Conservation (phyloP, 2,113 vertebrate species). For the Toxotes chatareus region DNA sequence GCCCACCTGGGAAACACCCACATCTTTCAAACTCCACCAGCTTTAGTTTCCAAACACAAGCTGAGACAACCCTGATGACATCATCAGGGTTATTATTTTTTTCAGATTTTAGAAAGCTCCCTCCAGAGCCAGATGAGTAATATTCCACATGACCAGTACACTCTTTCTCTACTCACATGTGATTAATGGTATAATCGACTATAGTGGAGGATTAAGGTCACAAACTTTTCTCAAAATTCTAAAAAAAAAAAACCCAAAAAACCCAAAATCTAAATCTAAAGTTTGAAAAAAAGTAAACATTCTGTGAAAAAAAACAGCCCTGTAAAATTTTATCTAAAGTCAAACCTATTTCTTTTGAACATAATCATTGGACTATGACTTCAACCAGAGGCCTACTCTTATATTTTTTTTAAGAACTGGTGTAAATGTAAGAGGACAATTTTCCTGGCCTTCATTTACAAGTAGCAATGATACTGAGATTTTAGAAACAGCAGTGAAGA, state of each 20-base stretch:
- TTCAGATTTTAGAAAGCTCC: too few relatives aligned
- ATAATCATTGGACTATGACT: neutral
- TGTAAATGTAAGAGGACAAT: neutral
- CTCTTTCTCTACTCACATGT: neutral
- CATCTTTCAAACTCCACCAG: neutral
- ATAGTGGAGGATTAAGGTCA: neutral
- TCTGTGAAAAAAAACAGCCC: neutral
- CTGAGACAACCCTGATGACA: neutral
- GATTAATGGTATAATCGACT: neutral
- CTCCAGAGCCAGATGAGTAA: neutral
- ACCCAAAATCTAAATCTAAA: too few relatives aligned
- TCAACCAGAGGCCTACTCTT: neutral
- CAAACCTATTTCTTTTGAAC: neutral
- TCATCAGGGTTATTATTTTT: neutral
- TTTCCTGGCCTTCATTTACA: neutral
- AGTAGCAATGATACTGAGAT: neutral
- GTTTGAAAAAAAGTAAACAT: neutral
- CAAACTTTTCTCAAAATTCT: neutral
- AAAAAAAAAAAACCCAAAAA: too few relatives aligned
- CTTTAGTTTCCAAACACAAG: neutral
- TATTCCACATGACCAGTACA: neutral
- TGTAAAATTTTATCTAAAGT: neutral
- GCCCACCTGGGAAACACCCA: neutral
- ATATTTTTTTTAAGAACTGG: neutral
- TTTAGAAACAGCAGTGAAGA: neutral